phyloP scores from a whole-genome alignment of 2,797 vertebrate species.

The Muscicapa comitata region DNA sequence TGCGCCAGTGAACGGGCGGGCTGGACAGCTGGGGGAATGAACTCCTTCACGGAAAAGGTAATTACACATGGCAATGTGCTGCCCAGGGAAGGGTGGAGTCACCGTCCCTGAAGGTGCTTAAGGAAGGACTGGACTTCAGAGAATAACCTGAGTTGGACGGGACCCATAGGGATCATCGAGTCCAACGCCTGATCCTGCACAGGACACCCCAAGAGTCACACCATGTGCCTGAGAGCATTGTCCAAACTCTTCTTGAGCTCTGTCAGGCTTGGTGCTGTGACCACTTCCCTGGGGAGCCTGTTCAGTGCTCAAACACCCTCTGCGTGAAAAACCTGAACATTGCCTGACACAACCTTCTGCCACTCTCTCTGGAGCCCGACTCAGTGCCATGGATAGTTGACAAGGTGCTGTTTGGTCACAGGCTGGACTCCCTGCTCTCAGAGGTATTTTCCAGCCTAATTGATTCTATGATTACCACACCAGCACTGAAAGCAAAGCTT shows the following conservation, averaged over 20 bases:
- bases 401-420: fast-evolving
- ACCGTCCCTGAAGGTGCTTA: neutral
- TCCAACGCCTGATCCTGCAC: neutral
- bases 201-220: neutral
- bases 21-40: fast-evolving
- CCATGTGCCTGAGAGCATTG: neutral
- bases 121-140: neutral
- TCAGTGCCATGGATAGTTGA: neutral
- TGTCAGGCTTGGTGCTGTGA: neutral
- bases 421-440: neutral
- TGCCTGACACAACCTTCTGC: too few species aligned
- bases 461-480: neutral
- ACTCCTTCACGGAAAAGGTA: neutral
- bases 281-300: neutral
- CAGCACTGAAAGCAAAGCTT: neutral
- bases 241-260: neutral
- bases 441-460: neutral
- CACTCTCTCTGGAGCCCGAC: neutral
- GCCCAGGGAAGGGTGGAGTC: neutral
- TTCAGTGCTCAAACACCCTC: neutral
- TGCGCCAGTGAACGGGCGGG: fast-evolving
- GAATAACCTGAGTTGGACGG: neutral
- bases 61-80: too few species aligned
- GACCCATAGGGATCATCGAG: neutral
- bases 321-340: fast-evolving